Conservation (phyloP, 2,888 invertebrate genomes). For the Petrophora chlorosata region DNA sequence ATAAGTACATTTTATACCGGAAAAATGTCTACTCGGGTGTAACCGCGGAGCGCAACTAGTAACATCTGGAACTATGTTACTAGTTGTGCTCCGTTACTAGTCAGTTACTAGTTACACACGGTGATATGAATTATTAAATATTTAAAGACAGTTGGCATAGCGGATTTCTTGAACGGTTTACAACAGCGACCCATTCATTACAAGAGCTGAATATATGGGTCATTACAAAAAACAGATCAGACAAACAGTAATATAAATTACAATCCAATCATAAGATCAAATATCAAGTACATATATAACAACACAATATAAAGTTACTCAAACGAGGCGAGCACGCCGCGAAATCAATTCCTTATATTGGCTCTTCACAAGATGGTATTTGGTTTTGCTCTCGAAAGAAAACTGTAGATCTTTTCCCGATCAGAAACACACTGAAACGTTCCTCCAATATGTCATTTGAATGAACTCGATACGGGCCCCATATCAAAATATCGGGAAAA, state of each 20-base stretch:
- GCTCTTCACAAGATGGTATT: constrained; percentile 62
- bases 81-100: too few species aligned
- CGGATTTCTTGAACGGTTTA: too few species aligned
- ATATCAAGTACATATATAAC: not conserved
- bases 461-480: constrained; percentile 72
- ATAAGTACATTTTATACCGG: too few species aligned
- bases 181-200: too few species aligned
- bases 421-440: constrained; percentile 68
- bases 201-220: too few species aligned
- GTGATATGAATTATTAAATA: too few species aligned
- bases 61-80: too few species aligned
- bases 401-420: constrained; percentile 63
- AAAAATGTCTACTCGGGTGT: too few species aligned
- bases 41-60: too few species aligned
- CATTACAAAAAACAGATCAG: not conserved
- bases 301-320: constrained; percentile 19
- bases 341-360: constrained; percentile 67
- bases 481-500: constrained; percentile 70
- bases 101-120: too few species aligned
- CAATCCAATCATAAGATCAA: not conserved
- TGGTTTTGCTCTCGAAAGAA: constrained; percentile 67
- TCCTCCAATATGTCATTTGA: constrained; percentile 78
- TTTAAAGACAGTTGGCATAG: too few species aligned
- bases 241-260: not conserved
- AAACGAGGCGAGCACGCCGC: constrained; percentile 41